Base-by-base conservation (phyloP, 1,140 invertebrate species). In the Whitmania pigra region DNA sequence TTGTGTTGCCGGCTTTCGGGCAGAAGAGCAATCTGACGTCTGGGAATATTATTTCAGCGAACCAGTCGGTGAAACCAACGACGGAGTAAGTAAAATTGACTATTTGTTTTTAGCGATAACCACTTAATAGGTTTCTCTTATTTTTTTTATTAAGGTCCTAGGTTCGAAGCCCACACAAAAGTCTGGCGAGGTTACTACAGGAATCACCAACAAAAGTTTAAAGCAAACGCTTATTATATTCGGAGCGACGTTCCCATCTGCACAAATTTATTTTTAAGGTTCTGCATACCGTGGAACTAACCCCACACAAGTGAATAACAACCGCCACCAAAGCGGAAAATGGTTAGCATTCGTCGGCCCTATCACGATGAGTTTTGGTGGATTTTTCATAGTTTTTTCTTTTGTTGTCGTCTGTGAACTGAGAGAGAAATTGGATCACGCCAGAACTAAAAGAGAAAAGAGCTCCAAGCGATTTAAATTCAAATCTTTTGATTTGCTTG, bases 351-450 rank as follows among this genome's bases (percentile, higher is more conserved):
- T 25, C 57, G 57, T 63, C 57, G 57, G 57, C 22, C 57, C 57
- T 13, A 13, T n/a, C 4, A 20, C 29, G 11, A 63, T 63, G 57
- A 63, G 57, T 13, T 25, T 63, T n/a, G 57, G 57, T 20, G 29
- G 22, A n/a, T 63, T 63, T 63, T 63, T 63, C 57, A 20, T 63
- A 22, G 29, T 63, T 17, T 31, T 63, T 13, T 63, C 57, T 22
- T 63, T 63, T 31, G 57, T 63, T 31, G 57, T 63, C 57, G 57
- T 63, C 57, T 63, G 57, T 20, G 57, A 63, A 15, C 11, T 63
- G 57, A 63, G 57, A 18, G 57, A 63, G 29, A 13, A n/a, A 63
- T 22, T 63, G 57, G 4, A 63, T 13, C 22, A 22, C 6, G 15
- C 25, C 54, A 20, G 20, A 57, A 57, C 3, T n/a, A 63, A 63